phyloP scores from a whole-genome alignment of 2,888 invertebrate species.

The Cacoxenus indagator region DNA sequence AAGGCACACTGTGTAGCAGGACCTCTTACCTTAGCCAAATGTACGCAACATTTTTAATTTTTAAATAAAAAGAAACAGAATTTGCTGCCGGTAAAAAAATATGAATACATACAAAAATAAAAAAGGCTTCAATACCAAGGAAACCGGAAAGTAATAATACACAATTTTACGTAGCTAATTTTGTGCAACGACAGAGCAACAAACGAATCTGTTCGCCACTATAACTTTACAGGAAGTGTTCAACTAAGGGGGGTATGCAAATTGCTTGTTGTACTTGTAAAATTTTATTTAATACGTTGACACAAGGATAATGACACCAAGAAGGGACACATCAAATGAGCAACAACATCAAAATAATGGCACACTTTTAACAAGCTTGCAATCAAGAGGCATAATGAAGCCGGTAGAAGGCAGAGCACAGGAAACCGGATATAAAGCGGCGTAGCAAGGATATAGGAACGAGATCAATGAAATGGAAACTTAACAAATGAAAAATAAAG shows the following conservation, averaged over 20 bases:
- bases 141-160: too few relatives aligned
- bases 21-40: too few relatives aligned
- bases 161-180: too few relatives aligned
- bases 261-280: constrained; percentile 38
- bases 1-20: too few relatives aligned
- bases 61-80: too few relatives aligned
- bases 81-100: too few relatives aligned
- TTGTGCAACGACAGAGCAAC: too few relatives aligned
- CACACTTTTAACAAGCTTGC: constrained; percentile 57
- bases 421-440: constrained; percentile 29
- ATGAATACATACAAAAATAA: too few relatives aligned
- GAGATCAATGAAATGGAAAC: constrained; percentile 66
- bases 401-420: constrained; percentile 26
- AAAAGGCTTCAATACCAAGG: too few relatives aligned
- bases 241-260: constrained; percentile 68
- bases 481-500: too few relatives aligned
- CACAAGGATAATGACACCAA: neutral
- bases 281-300: neutral
- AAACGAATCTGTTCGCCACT: constrained; percentile 6
- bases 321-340: constrained; percentile 34
- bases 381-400: constrained; percentile 17
- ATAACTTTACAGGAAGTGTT: constrained; percentile 61
- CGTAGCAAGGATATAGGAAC: constrained; percentile 55
- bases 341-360: constrained; percentile 48
- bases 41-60: too few relatives aligned